Conservation (phyloP, 2,888 invertebrate species). For the Macropis europaea region DNA sequence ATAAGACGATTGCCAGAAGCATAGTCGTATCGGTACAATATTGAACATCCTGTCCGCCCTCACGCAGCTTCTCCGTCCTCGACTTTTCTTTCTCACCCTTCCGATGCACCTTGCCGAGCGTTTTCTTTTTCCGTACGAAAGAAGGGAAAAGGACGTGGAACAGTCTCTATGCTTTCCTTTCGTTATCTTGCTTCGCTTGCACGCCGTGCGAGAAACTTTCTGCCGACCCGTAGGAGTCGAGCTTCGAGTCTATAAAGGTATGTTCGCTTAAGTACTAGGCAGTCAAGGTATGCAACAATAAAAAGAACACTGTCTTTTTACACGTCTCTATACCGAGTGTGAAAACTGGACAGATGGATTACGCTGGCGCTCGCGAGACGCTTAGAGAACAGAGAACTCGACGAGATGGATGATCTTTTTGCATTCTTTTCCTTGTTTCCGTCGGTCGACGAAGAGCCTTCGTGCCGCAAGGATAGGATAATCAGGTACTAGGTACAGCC, state of each 20-base stretch:
- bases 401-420: conserved; percentile 4
- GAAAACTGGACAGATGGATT: conserved; percentile 65
- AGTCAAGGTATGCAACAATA: conserved; percentile 65
- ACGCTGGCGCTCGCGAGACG: conserved; percentile 67
- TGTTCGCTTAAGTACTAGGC: conserved; percentile 58
- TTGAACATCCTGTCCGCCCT: conserved; percentile 25
- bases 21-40: conserved; percentile 42
- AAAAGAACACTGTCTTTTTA: conserved; percentile 49
- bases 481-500: conserved; percentile 78
- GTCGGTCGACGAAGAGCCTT: conserved; percentile 13
- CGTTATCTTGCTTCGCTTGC: too few relatives aligned
- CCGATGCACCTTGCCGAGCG: conserved; percentile 44
- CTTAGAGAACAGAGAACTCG: conserved; percentile 45
- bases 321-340: conserved; percentile 56
- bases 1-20: conserved; percentile 38
- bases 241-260: not conserved
- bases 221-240: conserved; percentile 9
- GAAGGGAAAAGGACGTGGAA: conserved; percentile 8
- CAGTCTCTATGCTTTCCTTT: conserved; percentile 4
- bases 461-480: conserved; percentile 70
- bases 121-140: not conserved
- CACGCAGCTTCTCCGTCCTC: conserved; percentile 10
- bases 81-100: not conserved
- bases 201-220: conserved; percentile 44
- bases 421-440: not conserved